Conservation (phyloP, 2,797 vertebrate species). For the Tarsius wallacei region DNA sequence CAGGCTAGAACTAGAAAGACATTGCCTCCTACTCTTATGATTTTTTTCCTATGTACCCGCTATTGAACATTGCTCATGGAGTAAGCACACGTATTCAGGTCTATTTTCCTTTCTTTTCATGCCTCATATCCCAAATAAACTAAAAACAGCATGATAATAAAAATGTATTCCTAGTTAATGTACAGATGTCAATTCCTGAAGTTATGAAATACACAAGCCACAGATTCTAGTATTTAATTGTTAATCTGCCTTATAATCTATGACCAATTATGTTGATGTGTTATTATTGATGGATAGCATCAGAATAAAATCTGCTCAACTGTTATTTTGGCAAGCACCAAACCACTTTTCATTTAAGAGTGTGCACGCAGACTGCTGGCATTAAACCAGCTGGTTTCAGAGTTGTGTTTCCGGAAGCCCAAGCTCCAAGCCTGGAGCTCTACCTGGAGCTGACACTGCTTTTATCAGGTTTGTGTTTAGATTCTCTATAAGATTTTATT, state of each 20-base stretch:
- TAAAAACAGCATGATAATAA: slow-evolving; percentile 10
- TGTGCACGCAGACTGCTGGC: neutral
- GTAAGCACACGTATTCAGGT: neutral
- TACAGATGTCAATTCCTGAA: slow-evolving; percentile 37
- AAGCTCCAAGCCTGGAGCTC: too few species aligned
- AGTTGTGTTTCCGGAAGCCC: neutral
- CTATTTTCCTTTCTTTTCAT: neutral
- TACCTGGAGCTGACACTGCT: neutral
- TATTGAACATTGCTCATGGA: neutral
- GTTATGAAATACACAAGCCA: slow-evolving; percentile 58
- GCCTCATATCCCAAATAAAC: neutral
- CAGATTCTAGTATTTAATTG: slow-evolving; percentile 20
- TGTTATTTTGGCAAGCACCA: slow-evolving; percentile 12
- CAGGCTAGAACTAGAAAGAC: slow-evolving; percentile 29
- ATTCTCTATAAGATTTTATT: neutral
- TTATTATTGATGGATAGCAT: slow-evolving; percentile 63
- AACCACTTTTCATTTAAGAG: neutral
- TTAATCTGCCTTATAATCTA: slow-evolving; percentile 58
- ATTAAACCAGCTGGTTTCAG: neutral
- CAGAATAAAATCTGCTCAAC: slow-evolving; percentile 53
- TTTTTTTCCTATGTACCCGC: neutral
- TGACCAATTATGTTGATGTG: slow-evolving; percentile 56
- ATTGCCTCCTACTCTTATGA: neutral
- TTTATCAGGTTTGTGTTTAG: neutral
- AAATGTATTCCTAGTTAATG: neutral